A percentile compares a stretch with the other conserved stretches of the same genome.
phyloP scores from a whole-genome alignment of 2,113 vertebrate species.

The Lepidothrix coronata region DNA sequence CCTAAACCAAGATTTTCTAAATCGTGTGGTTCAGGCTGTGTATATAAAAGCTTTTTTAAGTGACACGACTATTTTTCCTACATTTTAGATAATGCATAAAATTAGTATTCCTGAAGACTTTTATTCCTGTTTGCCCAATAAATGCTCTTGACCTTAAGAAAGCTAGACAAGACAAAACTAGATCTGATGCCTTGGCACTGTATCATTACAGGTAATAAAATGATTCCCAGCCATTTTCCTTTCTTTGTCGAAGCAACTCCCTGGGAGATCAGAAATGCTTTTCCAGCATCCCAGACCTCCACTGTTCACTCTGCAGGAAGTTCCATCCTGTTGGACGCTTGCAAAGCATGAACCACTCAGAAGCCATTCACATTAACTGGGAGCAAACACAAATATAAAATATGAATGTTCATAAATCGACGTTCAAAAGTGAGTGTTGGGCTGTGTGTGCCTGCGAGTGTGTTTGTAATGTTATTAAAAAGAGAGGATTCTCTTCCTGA shows the following conservation, averaged over 20 bases:
- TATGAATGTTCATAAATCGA: background rate
- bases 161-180: background rate
- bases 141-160: background rate
- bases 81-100: background rate
- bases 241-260: background rate
- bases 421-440: background rate
- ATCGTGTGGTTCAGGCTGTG: background rate
- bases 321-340: background rate
- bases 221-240: background rate
- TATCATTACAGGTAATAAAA: background rate
- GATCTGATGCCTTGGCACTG: background rate
- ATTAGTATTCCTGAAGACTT: background rate
- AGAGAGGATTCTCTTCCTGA: background rate
- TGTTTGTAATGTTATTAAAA: background rate
- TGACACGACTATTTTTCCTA: background rate
- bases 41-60: background rate
- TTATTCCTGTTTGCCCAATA: background rate
- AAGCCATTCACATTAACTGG: background rate
- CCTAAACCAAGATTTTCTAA: background rate
- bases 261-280: background rate
- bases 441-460: background rate
- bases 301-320: background rate
- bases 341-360: background rate
- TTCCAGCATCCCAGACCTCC: background rate
- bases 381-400: background rate